A percentile compares a stretch with the other conserved stretches of the same genome.
Evolutionary conservation across 1,140 invertebrate species (phyloP).

Genomic region (Melipona quadrifasciata): DNA sequence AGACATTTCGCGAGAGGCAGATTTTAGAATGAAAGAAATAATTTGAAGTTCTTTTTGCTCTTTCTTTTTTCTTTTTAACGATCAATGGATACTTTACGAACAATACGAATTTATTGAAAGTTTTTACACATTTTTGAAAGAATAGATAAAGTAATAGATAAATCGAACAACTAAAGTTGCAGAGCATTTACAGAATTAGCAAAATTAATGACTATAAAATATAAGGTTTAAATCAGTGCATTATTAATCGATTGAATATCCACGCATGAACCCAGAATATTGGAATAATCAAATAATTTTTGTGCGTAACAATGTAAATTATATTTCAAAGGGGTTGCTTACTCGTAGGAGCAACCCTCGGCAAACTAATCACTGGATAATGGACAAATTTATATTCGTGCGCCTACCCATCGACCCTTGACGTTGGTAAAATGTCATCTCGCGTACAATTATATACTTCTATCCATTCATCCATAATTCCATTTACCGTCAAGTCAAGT

Average conservation of each 20-base stretch:
- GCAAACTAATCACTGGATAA: constrained; percentile 71
- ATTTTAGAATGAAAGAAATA: no score
- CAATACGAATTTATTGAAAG: no score
- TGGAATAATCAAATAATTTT: background rate
- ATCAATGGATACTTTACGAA: no score
- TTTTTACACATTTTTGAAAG: no score
- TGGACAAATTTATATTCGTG: constrained; percentile 73
- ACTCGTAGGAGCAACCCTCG: constrained; percentile 23
- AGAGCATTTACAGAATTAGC: no score
- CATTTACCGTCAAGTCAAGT: constrained; percentile 59
- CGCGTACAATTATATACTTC: constrained; percentile 39
- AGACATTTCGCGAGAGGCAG: no score
- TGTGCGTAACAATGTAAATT: background rate
- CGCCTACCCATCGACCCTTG: constrained; percentile 12
- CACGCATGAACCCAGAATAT: background rate
- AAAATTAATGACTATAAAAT: no score
- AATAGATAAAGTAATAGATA: no score
- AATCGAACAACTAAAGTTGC: no score
- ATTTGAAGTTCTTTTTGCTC: no score
- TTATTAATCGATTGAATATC: background rate
- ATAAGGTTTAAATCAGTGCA: no score
- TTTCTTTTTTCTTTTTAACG: no score
- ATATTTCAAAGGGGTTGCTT: constrained; percentile 34
- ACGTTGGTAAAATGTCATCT: constrained; percentile 56
- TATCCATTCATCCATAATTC: constrained; percentile 42